Percentiles rank a stretch among this genome's conserved stretches.
Conservation (phyloP, 1,140 invertebrate genomes). For the Neodiprion lecontei region DNA sequence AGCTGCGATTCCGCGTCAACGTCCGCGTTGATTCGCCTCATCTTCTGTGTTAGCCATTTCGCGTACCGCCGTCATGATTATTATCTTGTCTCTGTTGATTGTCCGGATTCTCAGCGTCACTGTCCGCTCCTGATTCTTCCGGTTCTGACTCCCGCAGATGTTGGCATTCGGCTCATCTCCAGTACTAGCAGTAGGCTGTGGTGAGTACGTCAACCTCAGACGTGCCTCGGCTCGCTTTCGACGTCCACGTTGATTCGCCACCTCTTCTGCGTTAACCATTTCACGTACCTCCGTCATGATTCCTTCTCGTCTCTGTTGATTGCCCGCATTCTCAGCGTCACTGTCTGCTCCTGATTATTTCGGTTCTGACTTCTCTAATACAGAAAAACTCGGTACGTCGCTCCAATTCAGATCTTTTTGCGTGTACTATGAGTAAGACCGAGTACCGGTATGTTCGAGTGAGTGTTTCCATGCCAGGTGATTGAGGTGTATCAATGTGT, state of each 20-base stretch:
- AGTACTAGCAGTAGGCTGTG: too few relatives aligned
- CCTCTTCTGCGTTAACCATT: slow-evolving; percentile 21
- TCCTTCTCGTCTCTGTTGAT: not conserved
- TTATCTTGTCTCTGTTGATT: not conserved
- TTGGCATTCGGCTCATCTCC: too few relatives aligned
- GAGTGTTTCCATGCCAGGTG: too few relatives aligned
- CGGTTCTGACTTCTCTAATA: not conserved
- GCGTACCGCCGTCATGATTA: slow-evolving; percentile 8
- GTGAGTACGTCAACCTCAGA: too few relatives aligned
- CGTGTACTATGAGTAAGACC: not conserved
- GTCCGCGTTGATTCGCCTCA: slow-evolving; percentile 14
- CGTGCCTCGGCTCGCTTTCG: too few relatives aligned
- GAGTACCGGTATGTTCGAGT: not conserved
- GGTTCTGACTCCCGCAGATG: not conserved
- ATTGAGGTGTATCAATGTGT: too few relatives aligned
- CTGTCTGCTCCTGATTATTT: not conserved
- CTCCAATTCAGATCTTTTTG: not conserved
- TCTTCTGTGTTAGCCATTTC: slow-evolving; percentile 22
- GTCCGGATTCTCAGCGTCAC: not conserved
- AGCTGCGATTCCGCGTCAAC: slow-evolving; percentile 3
- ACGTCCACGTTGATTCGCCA: slow-evolving; percentile 16
- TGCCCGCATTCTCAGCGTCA: not conserved
- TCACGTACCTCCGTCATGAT: slow-evolving; percentile 16
- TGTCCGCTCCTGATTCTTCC: not conserved
- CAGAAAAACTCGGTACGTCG: not conserved